Conservation (phyloP, 2,113 vertebrate genomes). For the Rhynchopsitta pachyrhyncha region DNA sequence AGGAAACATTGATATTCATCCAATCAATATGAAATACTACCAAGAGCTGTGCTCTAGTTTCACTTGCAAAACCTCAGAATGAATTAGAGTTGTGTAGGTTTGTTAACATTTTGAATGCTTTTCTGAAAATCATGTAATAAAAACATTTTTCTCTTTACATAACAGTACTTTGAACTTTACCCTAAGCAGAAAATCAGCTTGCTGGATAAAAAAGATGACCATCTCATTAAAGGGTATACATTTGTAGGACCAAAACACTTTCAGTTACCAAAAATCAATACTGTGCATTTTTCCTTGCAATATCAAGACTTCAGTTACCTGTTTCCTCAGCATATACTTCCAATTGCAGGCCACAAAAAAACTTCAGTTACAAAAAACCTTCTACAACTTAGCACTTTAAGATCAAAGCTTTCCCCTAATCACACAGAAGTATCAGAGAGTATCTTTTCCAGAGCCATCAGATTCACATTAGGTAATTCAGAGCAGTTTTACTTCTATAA, state of each 20-base stretch:
- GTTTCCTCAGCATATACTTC: background rate
- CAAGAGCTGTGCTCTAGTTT: background rate
- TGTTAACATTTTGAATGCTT: background rate
- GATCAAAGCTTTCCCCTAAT: background rate
- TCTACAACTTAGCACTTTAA: background rate
- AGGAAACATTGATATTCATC: background rate
- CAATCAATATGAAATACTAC: background rate
- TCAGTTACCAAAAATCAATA: background rate
- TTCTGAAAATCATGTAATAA: background rate
- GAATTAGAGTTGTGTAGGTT: background rate
- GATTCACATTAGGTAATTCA: background rate
- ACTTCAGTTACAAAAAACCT: background rate
- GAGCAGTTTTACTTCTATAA: background rate
- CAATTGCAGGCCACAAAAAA: background rate
- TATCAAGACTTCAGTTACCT: background rate
- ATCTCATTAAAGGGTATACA: constrained; percentile 9
- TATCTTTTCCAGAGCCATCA: background rate
- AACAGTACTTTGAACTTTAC: background rate
- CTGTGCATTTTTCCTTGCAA: background rate
- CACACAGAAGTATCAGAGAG: background rate
- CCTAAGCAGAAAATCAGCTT: background rate
- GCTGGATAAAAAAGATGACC: constrained; percentile 2
- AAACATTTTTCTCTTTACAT: background rate
- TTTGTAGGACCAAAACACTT: background rate
- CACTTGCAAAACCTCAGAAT: background rate